phyloP scores from a whole-genome alignment of 2,888 invertebrate species.

The Pardosa pseudoannulata region DNA sequence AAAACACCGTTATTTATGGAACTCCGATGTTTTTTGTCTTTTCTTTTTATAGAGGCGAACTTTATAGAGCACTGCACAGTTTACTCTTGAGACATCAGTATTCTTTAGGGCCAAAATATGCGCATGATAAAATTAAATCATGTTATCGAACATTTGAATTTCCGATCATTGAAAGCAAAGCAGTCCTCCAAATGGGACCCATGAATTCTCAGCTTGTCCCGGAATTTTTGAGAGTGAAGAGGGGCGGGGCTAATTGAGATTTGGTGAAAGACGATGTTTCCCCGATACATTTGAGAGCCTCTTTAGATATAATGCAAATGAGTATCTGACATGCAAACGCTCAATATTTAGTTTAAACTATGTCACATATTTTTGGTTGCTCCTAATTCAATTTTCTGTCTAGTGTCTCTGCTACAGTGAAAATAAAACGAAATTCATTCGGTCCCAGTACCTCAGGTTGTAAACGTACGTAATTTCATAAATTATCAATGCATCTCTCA shows the following conservation, averaged over 20 bases:
- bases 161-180: background rate
- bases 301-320: background rate
- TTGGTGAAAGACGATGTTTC: background rate
- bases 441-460: too few relatives aligned
- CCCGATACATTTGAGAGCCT: background rate
- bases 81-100: too few relatives aligned
- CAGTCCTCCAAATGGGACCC: background rate
- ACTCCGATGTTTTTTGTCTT: background rate
- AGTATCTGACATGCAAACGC: background rate
- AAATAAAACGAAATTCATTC: too few relatives aligned
- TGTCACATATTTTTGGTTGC: too few relatives aligned
- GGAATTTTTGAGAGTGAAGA: background rate
- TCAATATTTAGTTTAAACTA: too few relatives aligned
- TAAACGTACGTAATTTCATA: too few relatives aligned
- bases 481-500: too few relatives aligned
- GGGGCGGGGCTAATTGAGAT: background rate
- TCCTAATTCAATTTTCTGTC: too few relatives aligned
- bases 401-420: too few relatives aligned
- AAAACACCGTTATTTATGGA: background rate
- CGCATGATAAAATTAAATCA: constrained; percentile 5
- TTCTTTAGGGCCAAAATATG: background rate
- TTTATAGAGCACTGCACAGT: background rate
- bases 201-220: background rate
- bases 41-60: background rate
- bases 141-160: background rate